Conservation (phyloP, 2,797 vertebrate species). For the Fringilla coelebs region DNA sequence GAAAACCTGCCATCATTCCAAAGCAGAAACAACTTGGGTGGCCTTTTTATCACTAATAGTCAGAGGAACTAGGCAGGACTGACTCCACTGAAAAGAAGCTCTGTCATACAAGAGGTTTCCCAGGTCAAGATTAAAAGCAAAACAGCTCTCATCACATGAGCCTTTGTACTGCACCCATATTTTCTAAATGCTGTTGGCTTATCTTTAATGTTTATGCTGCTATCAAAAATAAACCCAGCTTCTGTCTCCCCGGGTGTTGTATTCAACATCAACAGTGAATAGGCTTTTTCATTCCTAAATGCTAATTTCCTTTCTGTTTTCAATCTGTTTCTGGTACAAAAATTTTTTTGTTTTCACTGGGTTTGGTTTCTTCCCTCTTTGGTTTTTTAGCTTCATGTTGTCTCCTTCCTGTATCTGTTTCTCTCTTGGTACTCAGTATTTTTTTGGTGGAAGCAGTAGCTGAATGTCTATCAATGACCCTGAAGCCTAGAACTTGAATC, state of each 20-base stretch:
- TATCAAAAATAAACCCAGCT: conserved; percentile 63
- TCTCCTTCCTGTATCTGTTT: not conserved
- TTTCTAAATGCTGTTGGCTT: conserved; percentile 60
- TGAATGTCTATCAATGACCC: not conserved
- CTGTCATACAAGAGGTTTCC: conserved; percentile 43
- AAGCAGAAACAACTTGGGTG: conserved; percentile 28
- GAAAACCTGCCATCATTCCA: not conserved
- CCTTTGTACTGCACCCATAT: conserved; percentile 44
- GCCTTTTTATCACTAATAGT: conserved; percentile 44
- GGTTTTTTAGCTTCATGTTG: not conserved
- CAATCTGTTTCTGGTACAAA: conserved; percentile 50
- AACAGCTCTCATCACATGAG: conserved; percentile 34
- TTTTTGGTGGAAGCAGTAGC: not conserved
- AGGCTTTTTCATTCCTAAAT: conserved; percentile 52
- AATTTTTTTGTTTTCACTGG: conserved; percentile 31
- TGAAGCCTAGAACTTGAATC: not conserved
- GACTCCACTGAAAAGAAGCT: conserved; percentile 1
- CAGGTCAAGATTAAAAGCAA: conserved; percentile 55
- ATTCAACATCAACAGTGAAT: conserved; percentile 51
- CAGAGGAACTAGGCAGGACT: conserved; percentile 10
- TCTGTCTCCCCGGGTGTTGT: conserved; percentile 43
- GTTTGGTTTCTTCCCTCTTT: not conserved
- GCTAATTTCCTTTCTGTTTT: conserved; percentile 53
- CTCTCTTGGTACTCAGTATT: not conserved
- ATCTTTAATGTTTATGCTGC: conserved; percentile 55